Base-by-base conservation (phyloP, 2,797 vertebrate genomes). In the Rallus crepitans region DNA sequence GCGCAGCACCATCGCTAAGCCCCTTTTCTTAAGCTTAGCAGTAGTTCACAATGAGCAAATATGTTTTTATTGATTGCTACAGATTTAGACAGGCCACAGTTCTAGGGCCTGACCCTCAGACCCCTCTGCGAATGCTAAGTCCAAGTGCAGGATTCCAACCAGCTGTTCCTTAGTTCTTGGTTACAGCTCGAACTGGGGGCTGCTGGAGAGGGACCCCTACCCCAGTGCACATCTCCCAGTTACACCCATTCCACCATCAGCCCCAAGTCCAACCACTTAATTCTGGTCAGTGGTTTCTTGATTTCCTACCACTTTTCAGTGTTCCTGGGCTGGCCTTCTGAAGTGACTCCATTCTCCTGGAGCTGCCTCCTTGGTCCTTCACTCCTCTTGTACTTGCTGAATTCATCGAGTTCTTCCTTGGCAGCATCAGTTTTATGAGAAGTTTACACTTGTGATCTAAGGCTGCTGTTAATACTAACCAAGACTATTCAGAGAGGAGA, bases 71-170 rank as follows among this genome's bases (percentile, higher is more conserved):
- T 25, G 30, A 9, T 37, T 68, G 14, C 37, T 69, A 48, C 0
- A 1, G 42, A 30, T 75, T 55, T 37, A 30, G 0, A 2, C 20
- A 37, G 10, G 33, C 12, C 11, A 42, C 12, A 0, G 0, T 55
- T n/a, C 33, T 8, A 15, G 42, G 9, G 28, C 18, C 45, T 0
- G 12, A 35, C 7, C 15, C 4, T 8, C 12, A 28, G 19, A 39
- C n/a, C 8, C 21, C 0, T 1, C 21, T 21, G 63, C 35, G 37
- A 65, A 80, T 40, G 31, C 28, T 27, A 39, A 37, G 25, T 23
- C 40, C 1, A 0, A 69, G 33, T 12, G 23, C 55, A 23, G 61
- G 53, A 37, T 71, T 83, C 48, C 27, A 45, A 3, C 70, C 3
- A 52, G 28, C 33, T 28, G 77, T 48, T 28, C 37, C 3, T 42